Evolutionary conservation across 2,888 invertebrate genomes (phyloP), one percentile per base, ranked within the genome.

Genomic region (Caenorhabditis macrosperma): DNA sequence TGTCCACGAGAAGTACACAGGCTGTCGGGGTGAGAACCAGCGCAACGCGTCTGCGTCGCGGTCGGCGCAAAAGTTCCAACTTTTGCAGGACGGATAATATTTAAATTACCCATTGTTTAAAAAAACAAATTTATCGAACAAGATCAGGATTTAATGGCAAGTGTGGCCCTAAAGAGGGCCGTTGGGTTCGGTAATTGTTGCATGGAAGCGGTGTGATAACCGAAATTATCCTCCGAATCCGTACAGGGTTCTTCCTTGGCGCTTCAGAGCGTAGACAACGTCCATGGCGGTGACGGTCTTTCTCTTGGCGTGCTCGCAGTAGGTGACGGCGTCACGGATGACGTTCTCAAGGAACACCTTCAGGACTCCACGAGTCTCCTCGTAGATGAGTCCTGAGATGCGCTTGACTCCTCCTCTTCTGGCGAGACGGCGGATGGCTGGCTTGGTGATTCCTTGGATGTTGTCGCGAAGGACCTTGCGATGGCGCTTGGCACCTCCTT

Each of bases 211-310:
- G n/a, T n/a, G n/a, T n/a, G n/a, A n/a, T n/a, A n/a, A n/a, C n/a
- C n/a, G 55, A 52, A 60, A 61, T 79, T 72, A 78, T 78, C 86
- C 86, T 61, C 85, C 87, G 80, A 86, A 86, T 50, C 88, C 88
- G 85, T 88, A 88, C 69, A 88, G 86, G 50, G 88, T 88, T 61
- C 86, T 81, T 66, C 88, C 88, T 78, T 88, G 88, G 17, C 88
- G 84, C 72, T 88, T 84, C 78, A 88, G 84, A 68, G 88, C 88
- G 78, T 95, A 95, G 54, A 95, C 95, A 10, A 95, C 94, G 86
- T 95, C 95, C 95, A 95, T 95, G 15, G 95, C 95, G 0, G 95
- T 95, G 50, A 95, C 95, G 0, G 95, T 95, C 92, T 95, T 95
- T 86, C 95, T 93, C 91, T 95, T 95, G 50, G 95, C 95, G 90